phyloP scores from a whole-genome alignment of 2,888 invertebrate species.

The Hemithea aestivaria region DNA sequence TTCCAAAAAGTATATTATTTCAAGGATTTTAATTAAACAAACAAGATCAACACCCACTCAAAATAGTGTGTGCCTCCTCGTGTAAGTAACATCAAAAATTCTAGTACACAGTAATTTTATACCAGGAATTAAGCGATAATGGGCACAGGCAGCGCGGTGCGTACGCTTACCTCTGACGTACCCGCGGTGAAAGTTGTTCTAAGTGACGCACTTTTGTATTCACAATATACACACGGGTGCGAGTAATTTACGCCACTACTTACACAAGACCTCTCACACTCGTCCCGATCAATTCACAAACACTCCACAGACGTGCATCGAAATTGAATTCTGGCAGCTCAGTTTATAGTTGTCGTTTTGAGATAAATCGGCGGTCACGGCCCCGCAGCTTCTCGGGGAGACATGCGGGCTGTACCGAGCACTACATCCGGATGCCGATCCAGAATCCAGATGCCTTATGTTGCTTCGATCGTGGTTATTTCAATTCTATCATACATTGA shows the following conservation, averaged over 20 bases:
- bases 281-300: constrained; percentile 41
- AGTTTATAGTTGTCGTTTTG: constrained; percentile 45
- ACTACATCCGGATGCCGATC: constrained; percentile 59
- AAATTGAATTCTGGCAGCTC: constrained; percentile 44
- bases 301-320: constrained; percentile 34
- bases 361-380: constrained; percentile 55
- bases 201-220: constrained; percentile 70
- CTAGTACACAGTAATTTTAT: constrained; percentile 3
- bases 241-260: constrained; percentile 57
- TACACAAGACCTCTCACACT: constrained; percentile 42
- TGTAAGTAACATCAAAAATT: too few species aligned
- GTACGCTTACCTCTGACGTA: constrained; percentile 24
- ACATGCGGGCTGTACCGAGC: constrained; percentile 55
- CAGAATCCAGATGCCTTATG: constrained; percentile 36
- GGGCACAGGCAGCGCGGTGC: constrained; percentile 16
- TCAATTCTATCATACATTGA: constrained; percentile 29
- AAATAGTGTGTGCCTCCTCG: too few species aligned
- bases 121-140: constrained; percentile 16
- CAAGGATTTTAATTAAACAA: too few species aligned
- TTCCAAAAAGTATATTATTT: too few species aligned
- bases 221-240: constrained; percentile 52
- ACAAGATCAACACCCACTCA: too few species aligned
- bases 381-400: constrained; percentile 41
- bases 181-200: constrained; percentile 69
- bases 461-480: constrained; percentile 22